Conservation (phyloP, 2,888 invertebrate genomes). For the Parnassius apollo region DNA sequence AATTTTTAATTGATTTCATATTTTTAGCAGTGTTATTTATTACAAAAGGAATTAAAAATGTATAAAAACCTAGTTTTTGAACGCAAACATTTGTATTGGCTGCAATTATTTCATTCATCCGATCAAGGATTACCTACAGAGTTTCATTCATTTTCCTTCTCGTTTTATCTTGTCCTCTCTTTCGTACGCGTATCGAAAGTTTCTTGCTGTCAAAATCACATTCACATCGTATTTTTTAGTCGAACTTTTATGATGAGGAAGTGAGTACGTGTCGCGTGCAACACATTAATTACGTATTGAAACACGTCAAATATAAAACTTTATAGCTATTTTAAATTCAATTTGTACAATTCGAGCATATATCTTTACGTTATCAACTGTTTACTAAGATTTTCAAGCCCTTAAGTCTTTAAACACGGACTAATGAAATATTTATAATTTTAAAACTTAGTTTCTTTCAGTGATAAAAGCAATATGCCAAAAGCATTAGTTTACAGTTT, state of each 20-base stretch:
- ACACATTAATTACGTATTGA: slow-evolving; percentile 15
- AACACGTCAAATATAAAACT: slow-evolving; percentile 20
- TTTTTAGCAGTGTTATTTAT: no score
- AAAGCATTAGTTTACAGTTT: slow-evolving; percentile 19
- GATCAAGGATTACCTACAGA: no score
- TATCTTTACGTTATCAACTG: no score
- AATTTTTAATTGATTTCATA: no score
- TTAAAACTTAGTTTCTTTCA: no score
- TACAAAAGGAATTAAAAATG: no score
- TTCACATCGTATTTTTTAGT: slow-evolving; percentile 6
- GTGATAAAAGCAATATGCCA: slow-evolving; percentile 10
- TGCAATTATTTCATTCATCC: background rate
- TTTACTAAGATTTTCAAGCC: no score
- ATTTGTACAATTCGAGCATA: no score
- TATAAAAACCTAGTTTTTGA: background rate
- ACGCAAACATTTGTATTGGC: background rate
- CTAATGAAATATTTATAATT: no score
- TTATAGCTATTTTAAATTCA: slow-evolving; percentile 7
- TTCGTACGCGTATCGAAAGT: slow-evolving; percentile 12
- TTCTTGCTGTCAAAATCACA: slow-evolving; percentile 3
- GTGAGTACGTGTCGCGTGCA: slow-evolving; percentile 12
- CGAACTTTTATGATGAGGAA: slow-evolving; percentile 8
- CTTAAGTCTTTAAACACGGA: no score
- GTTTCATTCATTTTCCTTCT: background rate
- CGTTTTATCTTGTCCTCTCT: slow-evolving; percentile 4